Evolutionary conservation across 1,140 invertebrate genomes (phyloP).

Genomic region (Cotesia vestalis): DNA sequence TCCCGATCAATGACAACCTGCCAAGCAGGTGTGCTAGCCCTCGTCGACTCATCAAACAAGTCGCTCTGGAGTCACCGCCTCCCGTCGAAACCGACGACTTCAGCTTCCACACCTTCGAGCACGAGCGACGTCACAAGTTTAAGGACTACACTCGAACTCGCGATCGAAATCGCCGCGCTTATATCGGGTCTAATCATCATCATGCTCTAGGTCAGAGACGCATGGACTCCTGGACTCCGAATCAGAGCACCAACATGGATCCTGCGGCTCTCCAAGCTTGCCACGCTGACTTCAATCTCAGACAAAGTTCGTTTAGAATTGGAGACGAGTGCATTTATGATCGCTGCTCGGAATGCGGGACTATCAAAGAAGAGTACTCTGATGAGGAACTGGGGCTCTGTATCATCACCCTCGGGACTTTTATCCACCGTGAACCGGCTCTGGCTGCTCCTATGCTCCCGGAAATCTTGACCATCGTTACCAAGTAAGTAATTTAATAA

Average conservation of each 20-base stretch:
- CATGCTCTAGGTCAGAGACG: constrained; percentile 47
- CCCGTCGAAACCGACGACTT: constrained; percentile 54
- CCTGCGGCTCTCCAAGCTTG: constrained; percentile 59
- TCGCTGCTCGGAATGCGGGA: constrained; percentile 83
- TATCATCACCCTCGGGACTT: constrained; percentile 93
- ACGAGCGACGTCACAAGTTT: constrained; percentile 49
- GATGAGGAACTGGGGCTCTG: constrained; percentile 96
- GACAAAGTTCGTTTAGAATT: constrained; percentile 73
- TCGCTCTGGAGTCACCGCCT: constrained; percentile 60
- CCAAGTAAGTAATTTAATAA: constrained; percentile 72
- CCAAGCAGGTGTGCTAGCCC: constrained; percentile 58
- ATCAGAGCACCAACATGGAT: constrained; percentile 50
- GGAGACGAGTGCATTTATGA: constrained; percentile 78
- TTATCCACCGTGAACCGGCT: constrained; percentile 93
- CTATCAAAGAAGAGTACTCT: constrained; percentile 89
- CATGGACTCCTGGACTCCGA: constrained; percentile 54
- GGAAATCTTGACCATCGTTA: constrained; percentile 87
- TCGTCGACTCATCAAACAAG: constrained; percentile 59
- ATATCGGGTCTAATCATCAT: constrained; percentile 39
- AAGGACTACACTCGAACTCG: constrained; percentile 50
- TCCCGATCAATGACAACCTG: constrained; percentile 50
- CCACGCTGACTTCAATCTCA: constrained; percentile 66
- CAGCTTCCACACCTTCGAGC: constrained; percentile 48
- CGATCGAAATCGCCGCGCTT: constrained; percentile 53
- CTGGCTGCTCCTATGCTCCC: constrained; percentile 92